Conservation (phyloP, 1,140 invertebrate species). For the Mactra quadrangularis region DNA sequence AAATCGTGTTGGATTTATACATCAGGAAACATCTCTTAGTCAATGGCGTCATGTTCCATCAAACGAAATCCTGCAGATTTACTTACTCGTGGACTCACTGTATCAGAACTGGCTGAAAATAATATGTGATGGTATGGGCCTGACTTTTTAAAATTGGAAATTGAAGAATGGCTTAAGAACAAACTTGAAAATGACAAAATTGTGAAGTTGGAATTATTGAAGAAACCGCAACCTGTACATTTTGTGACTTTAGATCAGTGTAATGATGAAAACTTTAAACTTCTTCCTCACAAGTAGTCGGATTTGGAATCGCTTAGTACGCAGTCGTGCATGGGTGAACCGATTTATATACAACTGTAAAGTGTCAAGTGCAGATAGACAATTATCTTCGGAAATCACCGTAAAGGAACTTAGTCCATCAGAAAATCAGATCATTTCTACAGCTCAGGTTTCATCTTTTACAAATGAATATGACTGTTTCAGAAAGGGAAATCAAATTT, state of each 20-base stretch:
- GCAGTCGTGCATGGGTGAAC: not conserved
- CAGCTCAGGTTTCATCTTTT: no score
- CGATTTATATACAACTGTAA: slow-evolving; percentile 7
- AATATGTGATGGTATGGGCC: slow-evolving; percentile 47
- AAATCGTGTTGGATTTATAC: slow-evolving; percentile 43
- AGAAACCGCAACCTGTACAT: no score
- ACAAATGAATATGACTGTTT: not conserved
- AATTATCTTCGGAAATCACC: not conserved
- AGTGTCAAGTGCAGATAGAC: not conserved
- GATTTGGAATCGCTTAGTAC: not conserved
- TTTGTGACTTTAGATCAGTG: no score
- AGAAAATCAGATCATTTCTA: not conserved
- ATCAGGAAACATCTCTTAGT: not conserved
- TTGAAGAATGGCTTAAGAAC: slow-evolving; percentile 10
- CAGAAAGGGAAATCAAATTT: not conserved
- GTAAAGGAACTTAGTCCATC: not conserved
- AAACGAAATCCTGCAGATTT: slow-evolving; percentile 55
- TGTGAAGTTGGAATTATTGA: no score
- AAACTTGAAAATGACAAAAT: no score
- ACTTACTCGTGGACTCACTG: slow-evolving; percentile 22
- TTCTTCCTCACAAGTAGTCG: not conserved
- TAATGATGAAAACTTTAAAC: no score
- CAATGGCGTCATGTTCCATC: slow-evolving; percentile 56
- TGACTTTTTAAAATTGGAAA: not conserved
- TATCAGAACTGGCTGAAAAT: not conserved